A percentile compares a stretch with the other conserved stretches of the same genome.
Evolutionary conservation across 2,797 vertebrate species (phyloP).

Genomic region (Acanthornis magna): DNA sequence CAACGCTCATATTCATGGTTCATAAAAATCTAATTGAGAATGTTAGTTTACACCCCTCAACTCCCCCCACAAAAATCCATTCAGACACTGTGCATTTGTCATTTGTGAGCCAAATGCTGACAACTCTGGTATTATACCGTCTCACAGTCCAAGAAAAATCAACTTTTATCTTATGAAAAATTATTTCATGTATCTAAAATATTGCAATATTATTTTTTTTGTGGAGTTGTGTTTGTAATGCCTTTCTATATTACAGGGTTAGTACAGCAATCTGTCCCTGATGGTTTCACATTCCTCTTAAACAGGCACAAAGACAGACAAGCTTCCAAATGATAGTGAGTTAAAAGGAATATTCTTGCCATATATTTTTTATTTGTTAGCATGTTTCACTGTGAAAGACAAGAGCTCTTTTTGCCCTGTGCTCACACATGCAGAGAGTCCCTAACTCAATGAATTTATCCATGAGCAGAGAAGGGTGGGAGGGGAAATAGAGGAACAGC

Average conservation of each 20-base stretch:
- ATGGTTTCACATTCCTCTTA: neutral
- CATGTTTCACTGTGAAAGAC: neutral
- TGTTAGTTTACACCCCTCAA: neutral
- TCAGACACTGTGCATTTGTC: neutral
- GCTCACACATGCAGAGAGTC: neutral
- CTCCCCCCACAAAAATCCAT: neutral
- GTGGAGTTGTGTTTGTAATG: neutral
- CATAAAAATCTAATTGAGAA: slow-evolving; percentile 18
- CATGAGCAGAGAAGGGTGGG: neutral
- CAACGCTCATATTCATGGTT: neutral
- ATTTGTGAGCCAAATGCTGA: neutral
- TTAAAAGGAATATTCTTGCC: neutral
- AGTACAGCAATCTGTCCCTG: neutral
- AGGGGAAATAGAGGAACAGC: neutral
- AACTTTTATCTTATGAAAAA: neutral
- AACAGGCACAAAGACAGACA: neutral
- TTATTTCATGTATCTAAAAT: neutral
- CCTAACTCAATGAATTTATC: neutral
- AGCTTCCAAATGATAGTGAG: neutral
- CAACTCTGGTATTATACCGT: neutral
- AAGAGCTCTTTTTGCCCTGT: neutral
- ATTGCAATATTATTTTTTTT: no score
- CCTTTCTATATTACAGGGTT: neutral
- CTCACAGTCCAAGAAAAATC: neutral
- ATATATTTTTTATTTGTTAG: neutral